Percentiles rank a stretch among this genome's conserved stretches.
Conservation (phyloP, 2,888 invertebrate genomes). For the Ptychoptera albimana region DNA sequence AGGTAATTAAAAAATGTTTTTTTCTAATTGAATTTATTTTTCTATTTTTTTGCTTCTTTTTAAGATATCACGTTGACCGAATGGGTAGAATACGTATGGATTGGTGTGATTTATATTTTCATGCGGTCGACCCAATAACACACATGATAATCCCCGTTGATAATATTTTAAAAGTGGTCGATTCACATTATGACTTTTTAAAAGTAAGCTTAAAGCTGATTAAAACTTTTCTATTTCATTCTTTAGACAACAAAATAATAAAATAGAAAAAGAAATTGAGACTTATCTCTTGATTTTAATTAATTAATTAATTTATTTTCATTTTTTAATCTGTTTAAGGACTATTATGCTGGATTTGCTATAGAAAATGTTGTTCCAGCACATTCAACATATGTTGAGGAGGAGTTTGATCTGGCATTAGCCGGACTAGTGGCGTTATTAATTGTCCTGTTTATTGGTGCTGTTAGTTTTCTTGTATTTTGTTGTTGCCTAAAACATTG, state of each 20-base stretch:
- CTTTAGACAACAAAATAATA: neutral
- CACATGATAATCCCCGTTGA: conserved; percentile 64
- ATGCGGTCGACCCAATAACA: conserved; percentile 58
- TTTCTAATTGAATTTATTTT: neutral
- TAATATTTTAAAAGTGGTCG: conserved; percentile 62
- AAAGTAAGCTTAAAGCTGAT: conserved; percentile 33
- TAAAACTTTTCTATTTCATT: neutral
- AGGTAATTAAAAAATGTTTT: conserved; percentile 18
- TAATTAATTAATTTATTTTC: neutral
- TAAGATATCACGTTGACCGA: conserved; percentile 46
- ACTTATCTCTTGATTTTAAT: neutral
- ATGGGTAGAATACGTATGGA: conserved; percentile 32
- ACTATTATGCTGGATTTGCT: conserved; percentile 52
- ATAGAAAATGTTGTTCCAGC: conserved; percentile 61
- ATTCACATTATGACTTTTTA: conserved; percentile 70
- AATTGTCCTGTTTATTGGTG: conserved; percentile 71
- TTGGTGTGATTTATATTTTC: conserved; percentile 72
- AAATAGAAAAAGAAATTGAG: neutral
- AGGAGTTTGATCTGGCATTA: conserved; percentile 71
- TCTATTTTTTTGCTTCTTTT: neutral
- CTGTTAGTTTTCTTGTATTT: conserved; percentile 70
- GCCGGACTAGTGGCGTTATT: conserved; percentile 73
- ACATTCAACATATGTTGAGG: conserved; percentile 45
- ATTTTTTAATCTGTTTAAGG: conserved; percentile 18
- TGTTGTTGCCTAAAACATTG: conserved; percentile 81